Conservation (phyloP, 2,797 vertebrate species). For the Malurus splendens region DNA sequence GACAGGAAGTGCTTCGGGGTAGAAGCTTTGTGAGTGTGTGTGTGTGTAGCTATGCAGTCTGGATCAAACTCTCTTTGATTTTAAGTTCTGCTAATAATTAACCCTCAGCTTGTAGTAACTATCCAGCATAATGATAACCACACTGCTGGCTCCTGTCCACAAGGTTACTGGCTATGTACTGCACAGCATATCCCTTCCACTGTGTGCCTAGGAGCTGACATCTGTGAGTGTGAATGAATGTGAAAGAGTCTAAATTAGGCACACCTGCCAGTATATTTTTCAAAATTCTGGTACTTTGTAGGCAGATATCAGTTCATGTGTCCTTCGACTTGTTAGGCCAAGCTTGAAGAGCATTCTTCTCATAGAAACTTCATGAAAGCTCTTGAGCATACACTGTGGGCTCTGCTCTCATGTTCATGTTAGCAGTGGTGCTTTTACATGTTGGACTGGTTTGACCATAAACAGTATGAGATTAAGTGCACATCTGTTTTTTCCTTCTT, state of each 20-base stretch:
- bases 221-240: not conserved
- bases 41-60: not conserved
- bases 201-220: not conserved
- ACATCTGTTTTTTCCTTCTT: not conserved
- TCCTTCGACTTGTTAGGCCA: not conserved
- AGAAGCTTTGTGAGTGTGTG: not conserved
- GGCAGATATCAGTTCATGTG: not conserved
- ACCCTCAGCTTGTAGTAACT: conserved; percentile 14
- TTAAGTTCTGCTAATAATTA: conserved; percentile 53
- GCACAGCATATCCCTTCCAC: not conserved
- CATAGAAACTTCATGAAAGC: not conserved
- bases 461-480: not conserved
- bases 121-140: conserved; percentile 5
- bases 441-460: conserved; percentile 40
- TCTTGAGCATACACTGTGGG: not conserved
- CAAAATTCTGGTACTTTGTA: not conserved
- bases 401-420: not conserved
- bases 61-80: conserved; percentile 28
- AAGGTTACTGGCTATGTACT: not conserved
- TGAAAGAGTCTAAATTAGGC: not conserved
- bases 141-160: not conserved
- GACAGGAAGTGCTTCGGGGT: not conserved
- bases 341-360: not conserved
- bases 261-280: not conserved
- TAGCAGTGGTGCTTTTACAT: not conserved